These are phyloP conservation scores for Pithys albifrons DNA, from an alignment of 2,113 vertebrate genomes.

Conservation along the genomic window DNA sequence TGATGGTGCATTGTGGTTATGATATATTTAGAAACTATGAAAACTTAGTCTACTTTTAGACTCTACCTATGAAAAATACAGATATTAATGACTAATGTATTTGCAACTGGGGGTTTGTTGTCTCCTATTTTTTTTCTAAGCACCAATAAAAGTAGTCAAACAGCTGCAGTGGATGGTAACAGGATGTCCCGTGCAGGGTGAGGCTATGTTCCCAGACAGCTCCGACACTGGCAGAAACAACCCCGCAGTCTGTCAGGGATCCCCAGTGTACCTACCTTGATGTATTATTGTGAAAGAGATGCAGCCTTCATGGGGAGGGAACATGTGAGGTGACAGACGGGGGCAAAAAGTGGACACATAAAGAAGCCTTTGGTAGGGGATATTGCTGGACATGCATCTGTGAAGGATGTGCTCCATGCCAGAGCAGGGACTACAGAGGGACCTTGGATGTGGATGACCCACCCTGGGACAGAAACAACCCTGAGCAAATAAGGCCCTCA, in stretches of 20 bases:
- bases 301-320: rapidly evolving
- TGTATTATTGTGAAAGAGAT: not conserved
- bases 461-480: rapidly evolving
- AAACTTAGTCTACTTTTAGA: not conserved
- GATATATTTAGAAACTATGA: not conserved
- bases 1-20: too few relatives aligned
- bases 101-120: not conserved
- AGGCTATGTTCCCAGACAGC: rapidly evolving
- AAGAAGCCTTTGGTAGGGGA: not conserved
- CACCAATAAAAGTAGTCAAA: not conserved
- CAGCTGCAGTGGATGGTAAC: not conserved
- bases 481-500: rapidly evolving
- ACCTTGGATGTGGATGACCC: not conserved
- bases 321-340: not conserved
- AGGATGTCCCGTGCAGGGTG: not conserved
- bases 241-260: not conserved
- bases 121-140: not conserved
- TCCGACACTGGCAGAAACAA: rapidly evolving
- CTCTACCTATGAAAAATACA: not conserved
- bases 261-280: rapidly evolving
- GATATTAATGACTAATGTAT: not conserved
- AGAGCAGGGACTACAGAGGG: not conserved
- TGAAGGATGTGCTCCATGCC: not conserved
- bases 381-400: not conserved
- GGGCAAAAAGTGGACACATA: not conserved